These are phyloP conservation scores for Saccostrea glomerata DNA, from an alignment of 1,140 invertebrate species.

Conservation along the genomic window DNA sequence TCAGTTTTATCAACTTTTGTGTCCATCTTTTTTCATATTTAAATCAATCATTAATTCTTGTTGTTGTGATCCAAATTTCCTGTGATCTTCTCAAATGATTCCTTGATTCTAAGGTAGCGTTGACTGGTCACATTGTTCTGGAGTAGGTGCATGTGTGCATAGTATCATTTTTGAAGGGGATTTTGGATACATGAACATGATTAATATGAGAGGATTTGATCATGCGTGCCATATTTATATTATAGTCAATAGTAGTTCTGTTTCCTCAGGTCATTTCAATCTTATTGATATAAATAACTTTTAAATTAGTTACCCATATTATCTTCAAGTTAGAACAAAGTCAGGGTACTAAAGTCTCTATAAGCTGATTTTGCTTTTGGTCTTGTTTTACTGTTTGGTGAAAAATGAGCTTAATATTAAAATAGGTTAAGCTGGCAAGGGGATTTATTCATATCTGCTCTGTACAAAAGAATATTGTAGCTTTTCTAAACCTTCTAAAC, in stretches of 20 bases:
- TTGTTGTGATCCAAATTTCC: too few species aligned
- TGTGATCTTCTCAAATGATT: too few species aligned
- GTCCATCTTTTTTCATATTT: too few species aligned
- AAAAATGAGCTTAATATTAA: constrained; percentile 30
- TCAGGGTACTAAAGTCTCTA: neutral
- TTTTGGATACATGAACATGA: too few species aligned
- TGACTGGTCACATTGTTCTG: too few species aligned
- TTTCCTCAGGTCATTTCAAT: neutral
- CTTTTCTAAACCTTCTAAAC: constrained; percentile 30
- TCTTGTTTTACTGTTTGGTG: constrained; percentile 24
- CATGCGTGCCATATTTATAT: too few species aligned
- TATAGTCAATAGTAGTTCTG: neutral
- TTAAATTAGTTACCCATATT: constrained; percentile 13
- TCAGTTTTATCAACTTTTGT: too few species aligned
- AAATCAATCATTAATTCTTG: too few species aligned
- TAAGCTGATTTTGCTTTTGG: constrained; percentile 18
- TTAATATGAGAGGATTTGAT: too few species aligned
- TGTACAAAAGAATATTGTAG: constrained; percentile 27
- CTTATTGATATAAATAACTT: constrained; percentile 8
- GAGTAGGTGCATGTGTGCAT: too few species aligned
- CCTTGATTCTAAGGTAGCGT: too few species aligned
- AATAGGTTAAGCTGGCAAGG: constrained; percentile 27
- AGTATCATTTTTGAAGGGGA: too few species aligned
- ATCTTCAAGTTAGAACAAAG: constrained; percentile 9
- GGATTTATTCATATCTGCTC: constrained; percentile 28